phyloP scores from a whole-genome alignment of 2,888 invertebrate species.

The Meghimatium bilineatum region DNA sequence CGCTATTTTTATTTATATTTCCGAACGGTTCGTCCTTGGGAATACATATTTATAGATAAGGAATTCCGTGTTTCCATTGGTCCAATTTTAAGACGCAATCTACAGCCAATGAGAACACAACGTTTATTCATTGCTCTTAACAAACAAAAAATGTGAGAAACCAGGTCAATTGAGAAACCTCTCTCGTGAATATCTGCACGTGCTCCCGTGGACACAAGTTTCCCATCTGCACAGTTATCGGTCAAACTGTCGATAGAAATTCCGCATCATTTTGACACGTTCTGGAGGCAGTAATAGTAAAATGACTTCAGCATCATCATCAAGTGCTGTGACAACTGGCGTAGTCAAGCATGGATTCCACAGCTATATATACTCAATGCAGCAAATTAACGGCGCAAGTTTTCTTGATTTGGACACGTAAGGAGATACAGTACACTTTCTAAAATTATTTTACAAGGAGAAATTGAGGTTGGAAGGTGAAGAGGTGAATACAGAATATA shows the following conservation, averaged over 20 bases:
- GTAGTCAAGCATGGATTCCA: no score
- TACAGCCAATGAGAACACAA: not conserved
- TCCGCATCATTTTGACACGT: not conserved
- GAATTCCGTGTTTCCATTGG: not conserved
- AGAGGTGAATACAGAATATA: no score
- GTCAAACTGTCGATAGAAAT: not conserved
- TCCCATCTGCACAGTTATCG: no score
- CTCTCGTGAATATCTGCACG: slow-evolving; percentile 20
- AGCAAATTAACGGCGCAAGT: no score
- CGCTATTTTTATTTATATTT: not conserved
- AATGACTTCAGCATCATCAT: no score
- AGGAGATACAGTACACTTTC: no score
- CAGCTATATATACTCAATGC: no score
- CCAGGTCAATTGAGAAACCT: not conserved
- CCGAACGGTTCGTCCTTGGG: not conserved
- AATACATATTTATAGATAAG: slow-evolving; percentile 11
- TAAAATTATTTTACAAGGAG: no score
- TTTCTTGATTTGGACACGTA: no score
- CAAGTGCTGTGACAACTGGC: no score
- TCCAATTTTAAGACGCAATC: not conserved
- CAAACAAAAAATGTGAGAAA: not conserved
- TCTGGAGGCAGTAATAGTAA: not conserved
- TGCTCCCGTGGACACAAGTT: not conserved
- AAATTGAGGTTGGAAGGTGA: no score
- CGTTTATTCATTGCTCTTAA: not conserved